Evolutionary conservation across 2,113 vertebrate genomes (phyloP), one percentile per base, ranked within the genome.

Genomic region (Syrmaticus mikado): DNA sequence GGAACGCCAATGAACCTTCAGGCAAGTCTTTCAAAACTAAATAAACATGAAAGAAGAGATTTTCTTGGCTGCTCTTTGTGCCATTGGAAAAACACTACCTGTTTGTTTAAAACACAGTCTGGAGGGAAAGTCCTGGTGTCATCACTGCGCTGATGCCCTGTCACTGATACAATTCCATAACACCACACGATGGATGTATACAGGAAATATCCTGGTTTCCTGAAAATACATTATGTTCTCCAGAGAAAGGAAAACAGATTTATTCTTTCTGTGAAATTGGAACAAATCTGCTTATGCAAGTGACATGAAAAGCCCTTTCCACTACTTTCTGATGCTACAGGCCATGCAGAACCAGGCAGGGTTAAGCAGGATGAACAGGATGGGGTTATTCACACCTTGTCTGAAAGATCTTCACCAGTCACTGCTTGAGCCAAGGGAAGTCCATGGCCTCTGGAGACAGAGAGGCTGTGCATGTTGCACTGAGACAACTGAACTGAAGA

Each of bases 1-100:
- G 82, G 73, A 87, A 86, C 14, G 85, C 93, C 93, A 95, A 84
- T 92, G 87, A 93, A 90, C 92, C 87, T 96, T 91, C 94, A 96
- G 90, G 93, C 89, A 96, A 94, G 65, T 43, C 36, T 92, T 92
- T 94, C 52, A 81, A 92, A 95, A 81, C 61, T 75, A 92, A 95
- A 93, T 70, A 97, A 94, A 94, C 85, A 88, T 19, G 60, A 83
- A 91, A 67, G 41, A 82, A 74, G 74, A 85, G 4, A 85, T 83
- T 75, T 91, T 45, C 52, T 87, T 94, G 73, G 62, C 65, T 95
- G 85, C 7, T 74, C 8, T 43, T 38, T 64, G 24, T 11, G n/a
- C 41, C 0, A 0, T 79, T 85, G 36, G 22, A 85, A 79, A 87
- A 40, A 28, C 19, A 40, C 25, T 80, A 93, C 52, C 71, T 64